Evolutionary conservation across 2,797 vertebrate species (phyloP), one percentile per base, ranked within the genome.

Genomic region (Eremophila alpestris): DNA sequence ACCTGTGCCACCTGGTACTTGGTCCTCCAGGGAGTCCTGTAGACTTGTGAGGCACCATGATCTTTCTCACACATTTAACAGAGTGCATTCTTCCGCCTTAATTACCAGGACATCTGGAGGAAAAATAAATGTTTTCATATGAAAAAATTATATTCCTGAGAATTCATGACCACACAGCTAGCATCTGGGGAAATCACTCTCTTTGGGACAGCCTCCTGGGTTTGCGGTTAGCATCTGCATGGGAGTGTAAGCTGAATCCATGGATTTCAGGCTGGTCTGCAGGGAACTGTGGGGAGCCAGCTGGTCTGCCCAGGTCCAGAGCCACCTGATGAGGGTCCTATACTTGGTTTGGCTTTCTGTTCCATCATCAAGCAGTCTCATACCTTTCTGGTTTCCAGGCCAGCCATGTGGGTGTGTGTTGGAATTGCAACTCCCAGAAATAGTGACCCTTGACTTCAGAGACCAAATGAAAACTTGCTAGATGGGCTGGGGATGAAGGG

Each of bases 131-230:
- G 46, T 87, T 88, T 94, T 91, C 43, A n/a, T 76, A 63, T 52
- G 70, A 93, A 96, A 94, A 96, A 89, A 74, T 1, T 51, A 18
- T 90, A 76, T 90, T 92, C 52, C 83, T 87, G 67, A 89, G 89
- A 93, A 90, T 76, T 40, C 63, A 45, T 82, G 91, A 65, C 77
- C 59, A 89, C 89, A 90, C 63, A 89, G 59, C 27, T 89, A 90
- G 48, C 51, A 63, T 63, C 51, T 82, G 63, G 59, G 81, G 81
- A 92, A 79, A 79, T 43, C 0, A 22, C 13, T 68, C 29, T 68
- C 88, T 75, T 62, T 34, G 34, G 71, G 73, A 77, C 21, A 49
- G 64, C 38, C 68, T 41, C 73, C 41, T 36, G 62, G 30, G 58
- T 63, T 23, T 36, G 24, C 0, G 0, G 46, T 67, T 83, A 81